Conservation (phyloP, 23 tunicate genomes). For the Ciona savignyi region DNA sequence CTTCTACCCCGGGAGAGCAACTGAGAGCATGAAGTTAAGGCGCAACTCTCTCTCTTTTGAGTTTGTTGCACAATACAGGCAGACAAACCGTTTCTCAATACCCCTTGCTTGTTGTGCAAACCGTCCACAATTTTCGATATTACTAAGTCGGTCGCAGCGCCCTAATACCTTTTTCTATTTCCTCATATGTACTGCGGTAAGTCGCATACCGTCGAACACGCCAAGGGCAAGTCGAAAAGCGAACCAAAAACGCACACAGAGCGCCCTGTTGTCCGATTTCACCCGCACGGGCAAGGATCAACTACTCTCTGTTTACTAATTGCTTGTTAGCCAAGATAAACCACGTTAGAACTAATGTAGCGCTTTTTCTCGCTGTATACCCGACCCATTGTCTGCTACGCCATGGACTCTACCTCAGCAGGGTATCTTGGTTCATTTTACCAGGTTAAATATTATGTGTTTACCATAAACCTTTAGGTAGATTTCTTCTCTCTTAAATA, state of each 20-base stretch:
- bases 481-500: no score
- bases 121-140: background rate
- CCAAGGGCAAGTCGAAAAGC: background rate
- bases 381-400: background rate
- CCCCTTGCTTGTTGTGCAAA: background rate
- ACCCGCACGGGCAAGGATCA: constrained; percentile 1
- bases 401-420: background rate
- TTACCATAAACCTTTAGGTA: no score
- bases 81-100: background rate
- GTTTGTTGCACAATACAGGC: background rate
- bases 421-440: background rate
- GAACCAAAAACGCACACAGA: no score
- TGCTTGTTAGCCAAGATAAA: background rate
- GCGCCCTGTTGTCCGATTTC: background rate
- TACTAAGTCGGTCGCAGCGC: background rate
- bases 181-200: no score
- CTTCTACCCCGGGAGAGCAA: background rate
- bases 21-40: background rate
- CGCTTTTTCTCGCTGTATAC: background rate
- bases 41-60: background rate
- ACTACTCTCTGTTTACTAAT: background rate
- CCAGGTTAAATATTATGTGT: no score
- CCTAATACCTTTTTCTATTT: background rate
- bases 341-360: background rate
- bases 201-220: background rate